Evolutionary conservation across 2,888 invertebrate genomes (phyloP).

Genomic region (Rhagophthalmus giganteus): DNA sequence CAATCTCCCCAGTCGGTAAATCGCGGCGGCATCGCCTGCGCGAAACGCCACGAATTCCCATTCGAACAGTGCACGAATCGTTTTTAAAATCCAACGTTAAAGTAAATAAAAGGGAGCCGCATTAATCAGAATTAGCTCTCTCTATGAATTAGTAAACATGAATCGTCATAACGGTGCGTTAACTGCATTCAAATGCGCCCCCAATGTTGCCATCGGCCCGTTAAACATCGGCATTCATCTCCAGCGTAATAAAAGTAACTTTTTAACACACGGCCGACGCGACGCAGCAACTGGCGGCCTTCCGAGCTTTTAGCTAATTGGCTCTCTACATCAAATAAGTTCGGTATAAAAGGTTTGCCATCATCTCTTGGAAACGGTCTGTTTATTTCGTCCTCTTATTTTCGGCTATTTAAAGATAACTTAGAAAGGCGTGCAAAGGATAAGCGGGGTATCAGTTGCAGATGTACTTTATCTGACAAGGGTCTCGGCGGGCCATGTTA

Average conservation of each 20-base stretch:
- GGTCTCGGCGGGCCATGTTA: slow-evolving; percentile 31
- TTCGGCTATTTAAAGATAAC: slow-evolving; percentile 23
- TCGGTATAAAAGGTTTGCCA: slow-evolving; percentile 10
- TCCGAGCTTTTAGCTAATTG: slow-evolving; percentile 25
- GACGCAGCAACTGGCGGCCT: slow-evolving; percentile 3
- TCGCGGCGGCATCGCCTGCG: too few species aligned
- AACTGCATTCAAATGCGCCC: neutral
- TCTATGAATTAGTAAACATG: neutral
- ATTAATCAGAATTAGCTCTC: neutral
- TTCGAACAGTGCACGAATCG: too few species aligned
- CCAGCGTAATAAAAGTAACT: slow-evolving; percentile 7
- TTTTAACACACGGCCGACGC: slow-evolving; percentile 6
- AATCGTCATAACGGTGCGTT: neutral
- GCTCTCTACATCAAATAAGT: slow-evolving; percentile 20
- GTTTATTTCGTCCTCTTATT: slow-evolving; percentile 18
- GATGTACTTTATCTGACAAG: slow-evolving; percentile 32
- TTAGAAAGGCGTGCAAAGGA: slow-evolving; percentile 25
- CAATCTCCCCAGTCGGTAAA: too few species aligned
- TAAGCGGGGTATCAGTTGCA: slow-evolving; percentile 30
- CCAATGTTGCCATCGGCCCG: neutral
- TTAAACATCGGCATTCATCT: neutral
- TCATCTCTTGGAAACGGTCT: slow-evolving; percentile 12
- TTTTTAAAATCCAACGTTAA: too few species aligned
- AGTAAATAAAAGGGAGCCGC: neutral
- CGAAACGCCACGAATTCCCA: too few species aligned